Conservation (phyloP, 2,797 vertebrate genomes). For the Artibeus lituratus region DNA sequence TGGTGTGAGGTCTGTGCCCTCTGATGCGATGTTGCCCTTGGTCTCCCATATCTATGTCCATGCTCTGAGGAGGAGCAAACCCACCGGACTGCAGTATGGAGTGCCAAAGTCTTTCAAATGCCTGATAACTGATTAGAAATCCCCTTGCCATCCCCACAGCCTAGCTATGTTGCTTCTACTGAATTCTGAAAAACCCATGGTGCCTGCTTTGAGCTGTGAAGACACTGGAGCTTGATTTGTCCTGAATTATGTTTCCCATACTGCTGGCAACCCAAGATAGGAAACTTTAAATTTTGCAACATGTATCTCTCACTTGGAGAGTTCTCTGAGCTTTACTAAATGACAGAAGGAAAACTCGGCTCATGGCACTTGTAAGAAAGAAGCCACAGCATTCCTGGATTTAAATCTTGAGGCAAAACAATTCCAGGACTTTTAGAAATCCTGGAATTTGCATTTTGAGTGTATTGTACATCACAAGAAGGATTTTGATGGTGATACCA, state of each 20-base stretch:
- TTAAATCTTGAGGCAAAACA: conserved; percentile 43
- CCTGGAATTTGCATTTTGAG: conserved; percentile 63
- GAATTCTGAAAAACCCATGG: not conserved
- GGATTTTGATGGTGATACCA: conserved; percentile 43
- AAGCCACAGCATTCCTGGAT: conserved; percentile 49
- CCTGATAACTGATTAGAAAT: not conserved
- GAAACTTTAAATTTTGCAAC: conserved; percentile 51
- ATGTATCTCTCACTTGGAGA: not conserved
- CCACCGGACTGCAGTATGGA: not conserved
- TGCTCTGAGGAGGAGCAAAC: not conserved
- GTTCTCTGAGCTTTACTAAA: conserved; percentile 12
- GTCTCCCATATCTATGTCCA: fast-evolving
- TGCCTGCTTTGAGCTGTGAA: not conserved
- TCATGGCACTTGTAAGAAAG: conserved; percentile 40
- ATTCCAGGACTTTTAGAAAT: conserved; percentile 45
- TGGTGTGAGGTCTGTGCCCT: not conserved
- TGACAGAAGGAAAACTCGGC: conserved; percentile 30
- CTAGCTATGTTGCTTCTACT: not conserved
- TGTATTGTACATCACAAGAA: conserved; percentile 46
- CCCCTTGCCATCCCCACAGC: not conserved
- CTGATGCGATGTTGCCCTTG: not conserved
- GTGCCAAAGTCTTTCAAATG: not conserved
- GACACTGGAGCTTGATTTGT: not conserved
- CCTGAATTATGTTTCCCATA: not conserved
- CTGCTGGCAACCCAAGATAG: conserved; percentile 11